These are phyloP conservation scores for Callocephalon fimbriatum DNA, from an alignment of 2,113 vertebrate genomes.

Conservation along the genomic window DNA sequence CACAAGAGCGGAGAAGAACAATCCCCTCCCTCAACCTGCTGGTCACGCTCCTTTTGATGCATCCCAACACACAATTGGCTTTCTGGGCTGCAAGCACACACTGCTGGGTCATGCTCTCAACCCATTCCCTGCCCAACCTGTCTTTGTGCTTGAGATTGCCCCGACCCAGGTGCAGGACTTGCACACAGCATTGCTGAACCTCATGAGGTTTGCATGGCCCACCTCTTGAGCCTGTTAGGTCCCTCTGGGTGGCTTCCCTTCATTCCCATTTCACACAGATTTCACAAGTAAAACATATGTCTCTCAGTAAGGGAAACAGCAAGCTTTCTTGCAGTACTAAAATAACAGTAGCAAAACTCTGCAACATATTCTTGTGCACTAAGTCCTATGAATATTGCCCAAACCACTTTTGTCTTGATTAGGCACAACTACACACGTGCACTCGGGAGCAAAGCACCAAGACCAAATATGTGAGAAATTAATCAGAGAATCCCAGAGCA, in stretches of 20 bases:
- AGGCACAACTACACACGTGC: rapidly evolving
- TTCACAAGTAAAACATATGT: background rate
- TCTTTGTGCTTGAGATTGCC: background rate
- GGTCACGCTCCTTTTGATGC: background rate
- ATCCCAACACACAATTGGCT: background rate
- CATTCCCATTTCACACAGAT: background rate
- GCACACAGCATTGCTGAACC: background rate
- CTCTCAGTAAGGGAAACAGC: background rate
- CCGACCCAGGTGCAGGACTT: background rate
- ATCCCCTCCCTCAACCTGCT: background rate
- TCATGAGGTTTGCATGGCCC: background rate
- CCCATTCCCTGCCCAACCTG: background rate
- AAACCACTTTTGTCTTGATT: background rate
- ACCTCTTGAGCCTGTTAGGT: background rate
- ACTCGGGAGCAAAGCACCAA: rapidly evolving
- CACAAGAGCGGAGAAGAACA: background rate
- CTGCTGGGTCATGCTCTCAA: background rate
- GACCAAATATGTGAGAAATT: background rate
- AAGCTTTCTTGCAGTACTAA: background rate
- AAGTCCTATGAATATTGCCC: background rate
- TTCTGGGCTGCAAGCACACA: background rate
- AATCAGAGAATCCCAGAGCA: background rate
- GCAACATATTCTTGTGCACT: background rate
- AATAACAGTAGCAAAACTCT: background rate
- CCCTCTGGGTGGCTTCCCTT: background rate